Evolutionary conservation across 1,140 invertebrate genomes (phyloP).

Genomic region (Eumeta japonica): DNA sequence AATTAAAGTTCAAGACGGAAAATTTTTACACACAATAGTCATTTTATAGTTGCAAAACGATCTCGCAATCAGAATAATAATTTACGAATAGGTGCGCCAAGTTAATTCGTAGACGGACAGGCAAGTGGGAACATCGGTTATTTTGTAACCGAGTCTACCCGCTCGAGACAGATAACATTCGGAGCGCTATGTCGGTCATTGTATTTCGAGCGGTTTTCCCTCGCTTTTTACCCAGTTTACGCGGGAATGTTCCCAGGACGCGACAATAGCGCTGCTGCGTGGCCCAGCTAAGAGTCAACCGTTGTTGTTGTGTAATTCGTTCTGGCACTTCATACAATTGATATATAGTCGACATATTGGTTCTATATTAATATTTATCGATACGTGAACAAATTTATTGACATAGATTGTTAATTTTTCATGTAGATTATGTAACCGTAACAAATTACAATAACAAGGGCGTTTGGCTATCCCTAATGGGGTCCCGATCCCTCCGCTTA

Average conservation of each 20-base stretch:
- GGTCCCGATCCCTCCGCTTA: too few species aligned
- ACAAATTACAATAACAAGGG: too few species aligned
- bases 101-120: background rate
- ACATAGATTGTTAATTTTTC: too few species aligned
- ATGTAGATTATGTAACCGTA: too few species aligned
- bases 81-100: background rate
- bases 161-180: constrained; percentile 40
- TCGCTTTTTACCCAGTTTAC: constrained; percentile 49
- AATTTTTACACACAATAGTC: background rate
- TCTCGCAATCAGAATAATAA: too few species aligned
- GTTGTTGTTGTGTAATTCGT: constrained; percentile 38
- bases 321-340: constrained; percentile 39
- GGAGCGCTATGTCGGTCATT: constrained; percentile 50
- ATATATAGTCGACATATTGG: too few species aligned
- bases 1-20: too few species aligned
- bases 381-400: too few species aligned
- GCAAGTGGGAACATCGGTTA: background rate
- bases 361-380: too few species aligned
- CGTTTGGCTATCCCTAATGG: too few species aligned
- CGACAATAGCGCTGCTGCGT: constrained; percentile 45
- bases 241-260: constrained; percentile 55
- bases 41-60: background rate
- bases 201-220: constrained; percentile 43
- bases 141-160: too few species aligned
- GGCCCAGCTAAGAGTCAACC: constrained; percentile 52